Evolutionary conservation across 1,140 invertebrate species (phyloP), one percentile per base, ranked within the genome.

Genomic region (Chymomyza costata): DNA sequence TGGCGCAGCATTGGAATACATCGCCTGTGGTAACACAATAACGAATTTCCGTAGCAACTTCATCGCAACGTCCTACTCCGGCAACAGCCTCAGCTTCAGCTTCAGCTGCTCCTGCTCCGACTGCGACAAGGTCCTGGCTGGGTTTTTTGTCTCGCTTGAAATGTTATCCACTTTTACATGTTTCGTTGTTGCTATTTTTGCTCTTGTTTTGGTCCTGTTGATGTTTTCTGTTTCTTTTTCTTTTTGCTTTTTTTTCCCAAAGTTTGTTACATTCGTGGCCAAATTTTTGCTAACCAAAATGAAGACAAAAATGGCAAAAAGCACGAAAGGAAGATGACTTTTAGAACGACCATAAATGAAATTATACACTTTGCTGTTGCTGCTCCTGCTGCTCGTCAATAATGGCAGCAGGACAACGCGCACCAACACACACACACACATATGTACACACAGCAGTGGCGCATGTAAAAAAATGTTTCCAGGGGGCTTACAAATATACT

Each of bases 11-110:
- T 71, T 71, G 73, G 67, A 55, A 81, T 60, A 81, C 69, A 82
- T 82, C 76, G 74, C 74, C 74, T 81, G 74, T 81, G 74, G 74
- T 82, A 81, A 81, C 74, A 81, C 74, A 81, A 81, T 81, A 81
- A 81, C 74, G 74, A 81, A 81, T 81, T 81, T 81, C 74, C 74
- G 76, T 81, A 82, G 70, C 76, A 81, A 82, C 74, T 80, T 73
- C 73, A 78, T 64, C 58, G 67, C 47, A 35, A 52, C 52, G 56
- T 69, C 57, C 57, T 50, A 2, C 21, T 10, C 32, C 32, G 16
- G 65, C 34, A 57, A 45, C 38, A 61, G 34, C 34, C 40, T 14
- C 46, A 49, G 39, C 21, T 39, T 19, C 19, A 38, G 28, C 6
- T 45, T n/a, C 14, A 34, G 32, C 13, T 10, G 8, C 32, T 34